A percentile compares a stretch with the other conserved stretches of the same genome.
Conservation (phyloP, 2,113 vertebrate genomes). For the Vicugna pacos region DNA sequence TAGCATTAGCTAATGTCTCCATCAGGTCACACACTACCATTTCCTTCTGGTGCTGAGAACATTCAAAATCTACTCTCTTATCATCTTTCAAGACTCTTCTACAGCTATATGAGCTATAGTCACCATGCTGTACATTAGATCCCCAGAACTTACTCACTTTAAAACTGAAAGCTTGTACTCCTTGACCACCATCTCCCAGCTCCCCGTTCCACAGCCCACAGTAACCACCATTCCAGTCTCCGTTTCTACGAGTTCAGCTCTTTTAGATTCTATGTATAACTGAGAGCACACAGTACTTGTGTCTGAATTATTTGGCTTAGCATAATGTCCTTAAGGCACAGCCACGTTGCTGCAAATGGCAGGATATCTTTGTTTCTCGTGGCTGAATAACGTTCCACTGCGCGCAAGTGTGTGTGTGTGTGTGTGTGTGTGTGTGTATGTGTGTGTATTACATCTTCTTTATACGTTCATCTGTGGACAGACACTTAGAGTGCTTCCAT, state of each 20-base stretch:
- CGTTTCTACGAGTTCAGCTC: neutral
- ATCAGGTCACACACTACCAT: neutral
- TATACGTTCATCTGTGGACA: neutral
- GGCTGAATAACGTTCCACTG: neutral
- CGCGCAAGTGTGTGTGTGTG: neutral
- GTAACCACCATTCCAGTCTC: neutral
- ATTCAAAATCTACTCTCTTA: neutral
- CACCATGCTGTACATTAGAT: neutral
- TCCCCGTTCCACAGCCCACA: neutral
- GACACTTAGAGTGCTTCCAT: neutral
- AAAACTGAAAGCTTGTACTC: neutral
- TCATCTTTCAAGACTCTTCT: neutral
- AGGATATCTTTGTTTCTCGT: neutral
- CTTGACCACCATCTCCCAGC: neutral
- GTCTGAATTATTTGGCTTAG: neutral
- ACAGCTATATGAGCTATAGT: neutral
- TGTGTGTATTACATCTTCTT: neutral
- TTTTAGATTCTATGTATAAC: neutral
- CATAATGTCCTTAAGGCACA: neutral
- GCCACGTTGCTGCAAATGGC: neutral
- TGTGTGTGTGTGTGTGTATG: neutral
- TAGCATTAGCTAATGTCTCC: neutral
- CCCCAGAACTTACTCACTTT: neutral
- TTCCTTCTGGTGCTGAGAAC: neutral
- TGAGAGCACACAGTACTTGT: neutral